Base-by-base conservation (phyloP, 2,797 vertebrate species). In the Fistularia commersonii region DNA sequence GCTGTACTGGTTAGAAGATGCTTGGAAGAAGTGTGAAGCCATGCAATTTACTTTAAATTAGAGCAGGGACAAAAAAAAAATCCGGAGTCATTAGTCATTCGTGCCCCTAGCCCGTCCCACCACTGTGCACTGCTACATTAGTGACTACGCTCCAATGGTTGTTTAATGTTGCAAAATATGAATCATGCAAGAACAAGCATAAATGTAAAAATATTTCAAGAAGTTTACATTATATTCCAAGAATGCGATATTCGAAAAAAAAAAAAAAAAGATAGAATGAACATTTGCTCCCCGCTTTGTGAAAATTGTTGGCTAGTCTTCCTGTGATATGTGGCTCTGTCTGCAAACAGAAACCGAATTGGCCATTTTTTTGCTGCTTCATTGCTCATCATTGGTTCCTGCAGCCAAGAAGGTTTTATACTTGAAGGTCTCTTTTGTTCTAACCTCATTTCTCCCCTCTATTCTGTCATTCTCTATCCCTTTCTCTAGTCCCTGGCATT, bases 1-100 rank as follows among this genome's bases (percentile, higher is more conserved):
- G 42, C 11, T 31, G 82, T 81, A 85, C 80, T 82, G 82, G 89
- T 70, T 64, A 56, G 69, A 79, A 44, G 62, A 39, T 56, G 58
- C 58, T 54, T 48, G 45, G 33, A 4, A 45, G 6, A 75, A 53
- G 65, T 61, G 64, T 12, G 2, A 69, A 69, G 60, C 45, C 62
- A 77, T 51, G 51, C 55, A 72, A 79, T 80, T 81, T 76, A 69
- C 41, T 63, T 57, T 59, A 61, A 51, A 74, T 72, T 53, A 72
- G 69, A 62, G 42, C 34, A 72, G 40, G 63, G 63, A 86, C 77
- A 77, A 70, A 69, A 76, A 71, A 58, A 69, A 61, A 63, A 53
- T 54, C 68, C 51, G n/a, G n/a, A n/a, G n/a, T n/a, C n/a, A n/a
- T n/a, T n/a, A n/a, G n/a, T n/a, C n/a, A n/a, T n/a, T n/a, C n/a